phyloP scores from a whole-genome alignment of 2,888 invertebrate species.

The Atherix ibis region DNA sequence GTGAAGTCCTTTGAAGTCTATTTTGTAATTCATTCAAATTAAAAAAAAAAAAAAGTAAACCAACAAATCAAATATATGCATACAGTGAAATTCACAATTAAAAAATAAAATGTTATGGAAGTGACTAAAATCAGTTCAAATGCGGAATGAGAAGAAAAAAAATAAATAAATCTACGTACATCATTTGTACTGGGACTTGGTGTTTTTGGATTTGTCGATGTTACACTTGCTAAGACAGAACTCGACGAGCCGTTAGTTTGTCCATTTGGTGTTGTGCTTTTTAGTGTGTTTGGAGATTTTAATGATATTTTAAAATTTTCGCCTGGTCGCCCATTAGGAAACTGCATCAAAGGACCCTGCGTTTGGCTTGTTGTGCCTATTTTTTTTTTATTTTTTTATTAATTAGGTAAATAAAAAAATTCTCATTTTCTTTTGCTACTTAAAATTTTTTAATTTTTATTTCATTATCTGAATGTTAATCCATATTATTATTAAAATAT shows the following conservation, averaged over 20 bases:
- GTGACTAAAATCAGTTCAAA: too few relatives aligned
- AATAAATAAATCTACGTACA: constrained; percentile 26
- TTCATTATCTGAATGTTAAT: too few relatives aligned
- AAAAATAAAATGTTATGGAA: too few relatives aligned
- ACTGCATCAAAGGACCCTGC: constrained; percentile 30
- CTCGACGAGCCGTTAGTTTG: constrained; percentile 21
- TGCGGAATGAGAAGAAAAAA: too few relatives aligned
- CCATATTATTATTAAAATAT: too few relatives aligned
- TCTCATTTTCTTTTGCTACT: too few relatives aligned
- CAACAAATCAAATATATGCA: constrained; percentile 3
- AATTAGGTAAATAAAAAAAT: neutral
- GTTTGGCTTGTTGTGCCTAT: constrained; percentile 24
- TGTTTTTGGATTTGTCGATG: constrained; percentile 73
- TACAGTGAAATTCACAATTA: too few relatives aligned
- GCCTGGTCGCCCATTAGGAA: constrained; percentile 30
- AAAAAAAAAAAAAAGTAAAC: too few relatives aligned
- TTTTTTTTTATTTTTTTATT: too few relatives aligned
- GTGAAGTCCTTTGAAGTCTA: constrained; percentile 42
- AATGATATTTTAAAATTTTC: constrained; percentile 34
- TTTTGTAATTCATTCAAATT: too few relatives aligned
- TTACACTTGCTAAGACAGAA: constrained; percentile 34
- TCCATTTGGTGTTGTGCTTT: constrained; percentile 25
- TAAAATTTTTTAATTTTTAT: too few relatives aligned
- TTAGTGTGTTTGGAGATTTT: constrained; percentile 32
- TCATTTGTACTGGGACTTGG: constrained; percentile 58